Conservation (phyloP, 64 coral and sea anemone species). For the Stylophora pistillata region DNA sequence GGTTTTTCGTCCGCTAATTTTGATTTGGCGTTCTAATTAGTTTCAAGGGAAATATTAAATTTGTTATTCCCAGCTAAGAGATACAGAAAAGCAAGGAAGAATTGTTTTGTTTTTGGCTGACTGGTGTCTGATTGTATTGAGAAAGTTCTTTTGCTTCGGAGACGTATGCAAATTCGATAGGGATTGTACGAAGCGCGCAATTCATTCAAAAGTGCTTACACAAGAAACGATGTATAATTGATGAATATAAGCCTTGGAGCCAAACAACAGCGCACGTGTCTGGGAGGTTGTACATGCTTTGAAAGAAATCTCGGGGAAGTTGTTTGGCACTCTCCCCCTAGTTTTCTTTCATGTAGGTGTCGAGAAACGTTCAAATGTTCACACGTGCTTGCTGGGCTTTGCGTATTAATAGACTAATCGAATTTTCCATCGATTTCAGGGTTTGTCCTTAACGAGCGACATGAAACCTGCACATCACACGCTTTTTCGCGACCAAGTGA, state of each 20-base stretch:
- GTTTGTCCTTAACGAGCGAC: constrained; percentile 55
- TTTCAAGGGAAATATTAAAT: not conserved
- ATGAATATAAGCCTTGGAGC: constrained; percentile 57
- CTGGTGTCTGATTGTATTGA: constrained; percentile 70
- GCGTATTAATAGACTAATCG: constrained; percentile 20
- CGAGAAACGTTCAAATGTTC: constrained; percentile 3
- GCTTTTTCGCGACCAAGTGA: constrained; percentile 91
- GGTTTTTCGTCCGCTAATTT: not conserved
- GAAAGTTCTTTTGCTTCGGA: constrained; percentile 62
- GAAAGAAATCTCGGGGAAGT: constrained; percentile 8
- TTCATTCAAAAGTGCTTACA: constrained; percentile 51
- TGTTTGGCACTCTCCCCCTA: not conserved
- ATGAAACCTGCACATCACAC: constrained; percentile 90
- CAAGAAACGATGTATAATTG: constrained; percentile 68
- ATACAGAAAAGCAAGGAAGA: constrained; percentile 13
- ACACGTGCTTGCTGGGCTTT: constrained; percentile 63
- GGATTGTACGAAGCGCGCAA: constrained; percentile 36
- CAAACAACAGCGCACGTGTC: constrained; percentile 59
- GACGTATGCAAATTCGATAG: constrained; percentile 79
- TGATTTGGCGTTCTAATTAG: not conserved
- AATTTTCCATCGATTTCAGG: constrained; percentile 61
- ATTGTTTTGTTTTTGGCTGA: constrained; percentile 30
- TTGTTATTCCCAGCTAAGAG: not conserved
- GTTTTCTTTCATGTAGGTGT: constrained; percentile 31
- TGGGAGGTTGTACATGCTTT: constrained; percentile 8